phyloP scores from a whole-genome alignment of 2,797 vertebrate species.

The Fundulus diaphanus region DNA sequence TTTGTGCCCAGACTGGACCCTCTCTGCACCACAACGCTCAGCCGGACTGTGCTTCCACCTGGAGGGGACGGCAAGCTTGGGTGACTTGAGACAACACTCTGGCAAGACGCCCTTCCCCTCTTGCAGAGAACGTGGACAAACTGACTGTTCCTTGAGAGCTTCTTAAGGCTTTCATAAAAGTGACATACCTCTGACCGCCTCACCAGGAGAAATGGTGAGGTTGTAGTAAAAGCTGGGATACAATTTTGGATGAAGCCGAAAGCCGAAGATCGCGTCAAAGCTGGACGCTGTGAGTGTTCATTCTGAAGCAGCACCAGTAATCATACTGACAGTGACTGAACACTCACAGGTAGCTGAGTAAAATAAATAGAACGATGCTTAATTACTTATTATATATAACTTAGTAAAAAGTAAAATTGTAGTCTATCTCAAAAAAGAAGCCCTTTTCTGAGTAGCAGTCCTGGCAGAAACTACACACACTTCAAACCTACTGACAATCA shows the following conservation, averaged over 20 bases:
- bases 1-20: slow-evolving; percentile 92
- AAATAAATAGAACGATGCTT: slow-evolving; percentile 11
- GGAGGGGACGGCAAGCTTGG: slow-evolving; percentile 63
- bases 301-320: slow-evolving; percentile 8
- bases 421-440: neutral
- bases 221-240: slow-evolving; percentile 13
- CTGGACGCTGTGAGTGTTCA: slow-evolving; percentile 1
- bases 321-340: slow-evolving; percentile 5
- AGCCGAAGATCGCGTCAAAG: slow-evolving; percentile 21
- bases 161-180: slow-evolving; percentile 5
- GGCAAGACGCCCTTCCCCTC: neutral
- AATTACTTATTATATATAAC: slow-evolving; percentile 1
- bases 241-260: slow-evolving; percentile 5
- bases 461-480: neutral
- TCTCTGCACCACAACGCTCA: slow-evolving; percentile 74
- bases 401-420: slow-evolving; percentile 16
- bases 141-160: slow-evolving; percentile 27
- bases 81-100: slow-evolving; percentile 61
- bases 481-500: neutral
- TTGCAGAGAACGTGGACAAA: slow-evolving; percentile 21
- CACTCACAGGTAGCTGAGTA: slow-evolving; percentile 25
- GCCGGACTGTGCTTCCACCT: slow-evolving; percentile 67
- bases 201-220: slow-evolving; percentile 6
- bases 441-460: neutral
- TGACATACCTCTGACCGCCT: slow-evolving; percentile 11